These are phyloP conservation scores for Anguilla japonica DNA, from an alignment of 2,113 vertebrate genomes.

Conservation along the genomic window DNA sequence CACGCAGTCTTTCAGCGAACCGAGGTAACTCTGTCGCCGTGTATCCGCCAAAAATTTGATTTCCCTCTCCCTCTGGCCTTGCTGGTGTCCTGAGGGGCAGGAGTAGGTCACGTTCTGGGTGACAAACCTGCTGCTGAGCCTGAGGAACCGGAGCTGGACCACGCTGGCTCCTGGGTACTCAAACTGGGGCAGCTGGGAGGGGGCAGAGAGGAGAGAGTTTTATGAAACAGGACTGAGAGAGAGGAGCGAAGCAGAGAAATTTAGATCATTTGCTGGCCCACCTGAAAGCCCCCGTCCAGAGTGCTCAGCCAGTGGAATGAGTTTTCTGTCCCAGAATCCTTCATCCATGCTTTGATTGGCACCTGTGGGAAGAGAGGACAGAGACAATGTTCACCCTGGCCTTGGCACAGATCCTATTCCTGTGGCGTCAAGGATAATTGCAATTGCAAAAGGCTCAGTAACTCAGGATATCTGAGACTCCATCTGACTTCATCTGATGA, in stretches of 20 bases:
- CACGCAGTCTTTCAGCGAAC: slow-evolving; percentile 67
- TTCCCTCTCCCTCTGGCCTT: slow-evolving; percentile 49
- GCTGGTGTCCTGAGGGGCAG: slow-evolving; percentile 53
- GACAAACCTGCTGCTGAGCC: slow-evolving; percentile 70
- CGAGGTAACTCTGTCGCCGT: slow-evolving; percentile 66
- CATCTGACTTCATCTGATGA: background rate
- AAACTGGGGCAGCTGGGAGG: slow-evolving; percentile 57
- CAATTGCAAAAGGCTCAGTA: background rate
- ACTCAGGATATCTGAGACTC: background rate
- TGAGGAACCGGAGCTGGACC: slow-evolving; percentile 80
- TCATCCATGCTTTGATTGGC: slow-evolving; percentile 76
- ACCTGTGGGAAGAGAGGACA: slow-evolving; percentile 51
- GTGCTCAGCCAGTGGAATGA: slow-evolving; percentile 77
- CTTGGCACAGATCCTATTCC: background rate
- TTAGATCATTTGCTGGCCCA: slow-evolving; percentile 39
- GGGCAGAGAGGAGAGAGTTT: background rate
- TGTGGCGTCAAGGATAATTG: background rate
- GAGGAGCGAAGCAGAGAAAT: fast-evolving
- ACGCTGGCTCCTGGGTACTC: slow-evolving; percentile 66
- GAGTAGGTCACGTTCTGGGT: slow-evolving; percentile 72
- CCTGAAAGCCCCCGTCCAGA: slow-evolving; percentile 70
- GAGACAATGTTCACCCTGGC: background rate
- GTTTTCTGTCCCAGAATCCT: slow-evolving; percentile 48
- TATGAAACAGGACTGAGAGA: background rate
- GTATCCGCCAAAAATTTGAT: slow-evolving; percentile 75